Evolutionary conservation across 2,113 vertebrate species (phyloP).

Genomic region (Athene cunicularia): DNA sequence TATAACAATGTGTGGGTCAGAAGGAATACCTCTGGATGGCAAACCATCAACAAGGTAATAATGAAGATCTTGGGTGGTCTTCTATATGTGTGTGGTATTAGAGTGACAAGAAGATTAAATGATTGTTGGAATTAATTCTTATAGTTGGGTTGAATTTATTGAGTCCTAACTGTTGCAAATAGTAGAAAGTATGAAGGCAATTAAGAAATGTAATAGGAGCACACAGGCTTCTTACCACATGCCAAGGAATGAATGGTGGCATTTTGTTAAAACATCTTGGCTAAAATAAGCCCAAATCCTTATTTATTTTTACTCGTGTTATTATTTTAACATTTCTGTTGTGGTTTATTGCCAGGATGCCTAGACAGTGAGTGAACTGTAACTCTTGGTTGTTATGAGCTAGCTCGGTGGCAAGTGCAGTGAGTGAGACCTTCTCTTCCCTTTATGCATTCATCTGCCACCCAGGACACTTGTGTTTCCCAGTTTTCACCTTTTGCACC

Average conservation of each 20-base stretch:
- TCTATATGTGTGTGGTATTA: not conserved
- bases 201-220: not conserved
- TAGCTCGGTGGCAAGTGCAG: not conserved
- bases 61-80: not conserved
- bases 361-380: constrained; percentile 17
- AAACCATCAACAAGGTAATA: not conserved
- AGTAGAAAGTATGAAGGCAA: not conserved
- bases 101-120: not conserved
- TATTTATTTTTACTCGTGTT: constrained; percentile 21
- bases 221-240: not conserved
- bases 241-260: not conserved
- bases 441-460: not conserved
- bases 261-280: constrained; percentile 5
- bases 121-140: not conserved
- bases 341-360: constrained; percentile 27
- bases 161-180: not conserved
- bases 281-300: constrained; percentile 2
- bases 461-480: not conserved
- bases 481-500: not conserved
- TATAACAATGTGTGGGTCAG: not conserved
- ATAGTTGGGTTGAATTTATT: not conserved
- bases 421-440: not conserved
- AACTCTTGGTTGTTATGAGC: accelerated
- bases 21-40: not conserved
- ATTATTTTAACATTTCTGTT: constrained; percentile 50